phyloP scores from a whole-genome alignment of 2,888 invertebrate species.

The Platycheirus rosarum region DNA sequence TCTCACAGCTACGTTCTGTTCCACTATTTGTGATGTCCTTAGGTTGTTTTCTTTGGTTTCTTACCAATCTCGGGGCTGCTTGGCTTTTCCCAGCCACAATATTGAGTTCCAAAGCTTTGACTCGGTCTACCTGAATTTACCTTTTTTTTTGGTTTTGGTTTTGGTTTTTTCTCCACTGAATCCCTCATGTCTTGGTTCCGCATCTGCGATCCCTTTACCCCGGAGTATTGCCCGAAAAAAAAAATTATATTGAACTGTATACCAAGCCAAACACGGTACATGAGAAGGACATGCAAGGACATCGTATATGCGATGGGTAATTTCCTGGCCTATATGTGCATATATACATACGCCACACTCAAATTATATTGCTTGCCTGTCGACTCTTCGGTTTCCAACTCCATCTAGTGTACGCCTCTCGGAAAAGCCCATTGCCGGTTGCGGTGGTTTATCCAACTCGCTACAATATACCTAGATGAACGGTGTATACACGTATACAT shows the following conservation, averaged over 20 bases:
- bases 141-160: constrained; percentile 48
- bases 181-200: not conserved
- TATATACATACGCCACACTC: not conserved
- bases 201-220: not conserved
- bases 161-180: constrained; percentile 15
- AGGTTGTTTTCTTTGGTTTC: constrained; percentile 52
- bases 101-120: constrained; percentile 65
- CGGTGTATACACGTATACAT: not conserved
- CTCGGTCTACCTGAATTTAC: constrained; percentile 67
- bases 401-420: constrained; percentile 41
- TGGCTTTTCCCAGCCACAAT: constrained; percentile 63
- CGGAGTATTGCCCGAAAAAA: constrained; percentile 62
- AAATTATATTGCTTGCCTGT: constrained; percentile 28
- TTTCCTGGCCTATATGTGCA: constrained; percentile 62
- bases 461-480: constrained; percentile 6
- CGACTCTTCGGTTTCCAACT: constrained; percentile 40
- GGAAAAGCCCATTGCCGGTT: constrained; percentile 72
- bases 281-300: constrained; percentile 50
- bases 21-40: constrained; percentile 12
- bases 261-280: constrained; percentile 5
- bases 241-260: constrained; percentile 64
- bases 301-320: constrained; percentile 59
- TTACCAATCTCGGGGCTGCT: constrained; percentile 55
- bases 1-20: not conserved
- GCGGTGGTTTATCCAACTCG: constrained; percentile 47